Evolutionary conservation across 2,113 vertebrate genomes (phyloP).

Genomic region (Myiopsitta monachus): DNA sequence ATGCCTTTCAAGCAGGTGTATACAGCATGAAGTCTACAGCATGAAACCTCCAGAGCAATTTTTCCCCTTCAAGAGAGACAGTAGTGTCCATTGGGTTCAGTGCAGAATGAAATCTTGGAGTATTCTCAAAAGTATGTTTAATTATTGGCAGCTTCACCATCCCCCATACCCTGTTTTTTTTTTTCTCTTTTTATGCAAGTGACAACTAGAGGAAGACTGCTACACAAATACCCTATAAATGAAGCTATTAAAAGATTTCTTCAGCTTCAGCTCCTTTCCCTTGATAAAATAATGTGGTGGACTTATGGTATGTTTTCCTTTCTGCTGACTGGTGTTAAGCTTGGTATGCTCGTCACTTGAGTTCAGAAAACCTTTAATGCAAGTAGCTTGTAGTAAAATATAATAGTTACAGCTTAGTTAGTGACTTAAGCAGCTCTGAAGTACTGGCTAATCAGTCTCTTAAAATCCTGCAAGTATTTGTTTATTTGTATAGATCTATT

Average conservation of each 20-base stretch:
- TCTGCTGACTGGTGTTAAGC: neutral
- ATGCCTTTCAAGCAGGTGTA: neutral
- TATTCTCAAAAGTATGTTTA: neutral
- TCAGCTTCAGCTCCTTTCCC: neutral
- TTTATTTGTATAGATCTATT: neutral
- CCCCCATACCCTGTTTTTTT: rapidly evolving
- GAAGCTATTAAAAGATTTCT: neutral
- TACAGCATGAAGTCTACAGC: neutral
- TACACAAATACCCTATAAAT: neutral
- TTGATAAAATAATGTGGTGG: neutral
- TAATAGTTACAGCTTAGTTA: neutral
- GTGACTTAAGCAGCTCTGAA: neutral
- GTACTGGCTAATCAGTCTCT: neutral
- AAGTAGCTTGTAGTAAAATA: neutral
- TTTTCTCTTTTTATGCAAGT: neutral
- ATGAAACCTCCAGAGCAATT: neutral
- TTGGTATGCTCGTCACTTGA: neutral
- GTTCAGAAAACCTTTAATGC: neutral
- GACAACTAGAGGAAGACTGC: neutral
- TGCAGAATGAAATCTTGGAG: rapidly evolving
- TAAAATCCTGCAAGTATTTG: neutral
- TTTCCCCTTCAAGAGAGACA: neutral
- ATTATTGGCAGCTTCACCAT: neutral
- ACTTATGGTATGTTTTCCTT: neutral
- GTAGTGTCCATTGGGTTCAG: neutral